Conservation (phyloP, 2,113 vertebrate genomes). For the Bostrychus sinensis region DNA sequence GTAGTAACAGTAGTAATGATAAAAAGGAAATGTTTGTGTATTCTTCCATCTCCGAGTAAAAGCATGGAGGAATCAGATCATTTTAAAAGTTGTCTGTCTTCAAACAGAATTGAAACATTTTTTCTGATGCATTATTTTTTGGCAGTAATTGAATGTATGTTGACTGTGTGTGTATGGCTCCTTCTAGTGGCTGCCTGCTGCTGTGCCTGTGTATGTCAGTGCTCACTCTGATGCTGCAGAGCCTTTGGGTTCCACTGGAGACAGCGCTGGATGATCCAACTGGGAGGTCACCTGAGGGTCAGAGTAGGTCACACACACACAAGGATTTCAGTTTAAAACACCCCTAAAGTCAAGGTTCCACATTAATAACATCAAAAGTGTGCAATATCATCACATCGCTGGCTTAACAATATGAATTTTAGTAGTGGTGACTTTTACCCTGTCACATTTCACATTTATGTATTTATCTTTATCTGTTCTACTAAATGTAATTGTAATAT, state of each 20-base stretch:
- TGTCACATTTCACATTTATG: too few relatives aligned
- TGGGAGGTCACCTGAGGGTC: conserved; percentile 61
- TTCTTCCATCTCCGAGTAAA: too few relatives aligned
- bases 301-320: conserved; percentile 47
- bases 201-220: conserved; percentile 68
- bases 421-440: too few relatives aligned
- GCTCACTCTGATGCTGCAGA: conserved; percentile 71
- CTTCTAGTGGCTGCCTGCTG: conserved; percentile 73
- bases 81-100: too few relatives aligned
- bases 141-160: conserved; percentile 29
- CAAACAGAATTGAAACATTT: too few relatives aligned
- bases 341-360: background rate
- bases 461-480: too few relatives aligned
- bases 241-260: conserved; percentile 69
- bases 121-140: background rate
- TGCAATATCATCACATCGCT: too few relatives aligned
- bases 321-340: background rate
- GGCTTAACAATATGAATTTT: too few relatives aligned
- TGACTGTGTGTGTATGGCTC: too few relatives aligned
- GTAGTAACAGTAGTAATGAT: background rate
- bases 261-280: conserved; percentile 37
- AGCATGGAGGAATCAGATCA: background rate
- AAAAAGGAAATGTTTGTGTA: background rate
- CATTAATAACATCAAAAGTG: too few relatives aligned
- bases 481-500: too few relatives aligned